Percentiles rank a stretch among this genome's conserved stretches.
Evolutionary conservation across 2,113 vertebrate species (phyloP).

Genomic region (Tonatia bakeri): DNA sequence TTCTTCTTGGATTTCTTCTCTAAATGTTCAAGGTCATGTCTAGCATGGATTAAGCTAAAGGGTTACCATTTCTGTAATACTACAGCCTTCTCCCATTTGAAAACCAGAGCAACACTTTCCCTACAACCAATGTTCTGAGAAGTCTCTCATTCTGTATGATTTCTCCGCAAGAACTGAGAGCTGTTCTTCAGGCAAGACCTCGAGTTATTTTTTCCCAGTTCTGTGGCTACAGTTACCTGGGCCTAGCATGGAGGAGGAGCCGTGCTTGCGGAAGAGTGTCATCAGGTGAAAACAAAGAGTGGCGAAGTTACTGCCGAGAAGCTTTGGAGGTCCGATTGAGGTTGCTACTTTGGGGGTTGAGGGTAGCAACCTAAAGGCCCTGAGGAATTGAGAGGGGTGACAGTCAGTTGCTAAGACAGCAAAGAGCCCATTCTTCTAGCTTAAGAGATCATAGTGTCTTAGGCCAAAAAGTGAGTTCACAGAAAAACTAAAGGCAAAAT

Average conservation of each 20-base stretch:
- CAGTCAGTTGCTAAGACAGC: background rate
- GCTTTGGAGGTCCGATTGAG: background rate
- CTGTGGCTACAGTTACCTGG: background rate
- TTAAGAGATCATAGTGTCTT: background rate
- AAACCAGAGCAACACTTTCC: background rate
- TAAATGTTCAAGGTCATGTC: background rate
- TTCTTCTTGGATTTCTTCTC: background rate
- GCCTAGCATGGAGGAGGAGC: background rate
- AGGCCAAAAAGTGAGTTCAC: background rate
- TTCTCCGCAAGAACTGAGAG: background rate
- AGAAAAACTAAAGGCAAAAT: background rate
- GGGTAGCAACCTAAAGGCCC: background rate
- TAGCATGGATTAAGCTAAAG: background rate
- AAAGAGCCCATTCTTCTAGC: background rate
- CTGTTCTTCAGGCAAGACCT: background rate
- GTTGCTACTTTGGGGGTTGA: background rate
- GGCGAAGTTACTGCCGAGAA: background rate
- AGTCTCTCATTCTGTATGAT: background rate
- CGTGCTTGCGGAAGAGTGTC: background rate
- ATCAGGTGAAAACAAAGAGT: background rate
- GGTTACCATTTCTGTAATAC: background rate
- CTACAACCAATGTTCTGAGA: background rate
- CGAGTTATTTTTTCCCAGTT: background rate
- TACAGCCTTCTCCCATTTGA: background rate
- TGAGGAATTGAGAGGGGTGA: background rate